Conservation (phyloP, 2,888 invertebrate species). For the Limnephilus lunatus region DNA sequence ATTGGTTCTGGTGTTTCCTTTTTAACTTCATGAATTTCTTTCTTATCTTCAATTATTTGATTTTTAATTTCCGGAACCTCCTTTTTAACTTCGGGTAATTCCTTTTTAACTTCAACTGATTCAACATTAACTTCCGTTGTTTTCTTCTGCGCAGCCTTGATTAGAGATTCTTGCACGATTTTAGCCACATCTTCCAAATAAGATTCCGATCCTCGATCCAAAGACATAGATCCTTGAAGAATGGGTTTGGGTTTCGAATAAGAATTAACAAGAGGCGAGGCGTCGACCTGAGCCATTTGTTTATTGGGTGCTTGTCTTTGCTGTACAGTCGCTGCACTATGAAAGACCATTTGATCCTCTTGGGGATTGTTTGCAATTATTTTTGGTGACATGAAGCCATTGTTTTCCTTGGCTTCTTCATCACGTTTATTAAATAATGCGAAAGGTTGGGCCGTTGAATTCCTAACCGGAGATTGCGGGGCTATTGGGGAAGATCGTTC, state of each 20-base stretch:
- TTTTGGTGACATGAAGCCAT: neutral
- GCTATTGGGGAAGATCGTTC: conserved; percentile 43
- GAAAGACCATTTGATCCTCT: conserved; percentile 68
- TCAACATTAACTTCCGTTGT: conserved; percentile 21
- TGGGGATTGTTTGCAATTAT: neutral
- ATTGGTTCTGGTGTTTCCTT: conserved; percentile 52
- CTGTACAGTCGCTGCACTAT: conserved; percentile 70
- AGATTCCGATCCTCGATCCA: conserved; percentile 57
- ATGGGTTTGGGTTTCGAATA: conserved; percentile 46
- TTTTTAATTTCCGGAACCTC: conserved; percentile 32
- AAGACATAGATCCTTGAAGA: conserved; percentile 58
- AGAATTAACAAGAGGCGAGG: conserved; percentile 67
- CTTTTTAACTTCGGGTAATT: conserved; percentile 43
- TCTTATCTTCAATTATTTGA: neutral
- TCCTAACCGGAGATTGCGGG: conserved; percentile 69
- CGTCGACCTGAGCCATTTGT: conserved; percentile 70
- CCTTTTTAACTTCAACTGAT: conserved; percentile 28
- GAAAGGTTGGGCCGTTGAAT: conserved; percentile 72
- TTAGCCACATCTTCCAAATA: conserved; percentile 54
- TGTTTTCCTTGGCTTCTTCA: conserved; percentile 7
- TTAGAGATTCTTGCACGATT: conserved; percentile 60
- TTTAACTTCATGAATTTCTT: conserved; percentile 15
- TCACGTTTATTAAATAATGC: conserved; percentile 52
- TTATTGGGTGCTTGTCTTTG: conserved; percentile 70
- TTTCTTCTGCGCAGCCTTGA: conserved; percentile 62